Conservation (phyloP, 2,113 vertebrate genomes). For the Dunckerocampus dactyliophorus region DNA sequence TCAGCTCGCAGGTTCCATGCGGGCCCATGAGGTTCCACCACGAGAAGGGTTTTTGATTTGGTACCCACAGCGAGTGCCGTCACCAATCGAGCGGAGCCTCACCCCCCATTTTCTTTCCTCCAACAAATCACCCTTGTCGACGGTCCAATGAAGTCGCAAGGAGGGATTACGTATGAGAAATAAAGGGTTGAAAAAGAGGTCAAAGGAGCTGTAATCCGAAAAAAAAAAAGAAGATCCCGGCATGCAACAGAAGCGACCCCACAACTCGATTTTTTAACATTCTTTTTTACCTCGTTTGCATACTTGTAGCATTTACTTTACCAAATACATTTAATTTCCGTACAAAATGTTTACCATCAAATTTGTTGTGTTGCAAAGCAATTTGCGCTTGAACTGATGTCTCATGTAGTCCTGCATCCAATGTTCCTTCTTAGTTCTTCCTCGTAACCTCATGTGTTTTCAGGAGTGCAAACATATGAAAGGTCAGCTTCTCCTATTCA, state of each 20-base stretch:
- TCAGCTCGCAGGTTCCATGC: too few relatives aligned
- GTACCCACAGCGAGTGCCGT: constrained; percentile 14
- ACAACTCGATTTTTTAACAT: constrained; percentile 40
- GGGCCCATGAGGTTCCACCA: too few relatives aligned
- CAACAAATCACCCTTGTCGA: constrained; percentile 53
- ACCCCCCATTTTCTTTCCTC: constrained; percentile 25
- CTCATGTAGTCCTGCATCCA: too few relatives aligned
- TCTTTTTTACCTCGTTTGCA: background rate
- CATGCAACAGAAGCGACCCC: constrained; percentile 43
- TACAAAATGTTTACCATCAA: too few relatives aligned
- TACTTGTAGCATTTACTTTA: too few relatives aligned
- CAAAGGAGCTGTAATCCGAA: constrained; percentile 57
- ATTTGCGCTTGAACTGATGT: background rate
- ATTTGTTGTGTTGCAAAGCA: background rate
- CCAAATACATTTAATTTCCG: too few relatives aligned
- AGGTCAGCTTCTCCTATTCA: background rate
- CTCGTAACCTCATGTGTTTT: constrained; percentile 3
- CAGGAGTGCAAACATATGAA: background rate
- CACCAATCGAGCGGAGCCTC: background rate
- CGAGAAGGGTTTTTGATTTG: background rate
- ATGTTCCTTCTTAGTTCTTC: background rate
- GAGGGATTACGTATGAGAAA: constrained; percentile 60
- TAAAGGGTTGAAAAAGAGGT: constrained; percentile 75
- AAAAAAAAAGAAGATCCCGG: constrained; percentile 40
- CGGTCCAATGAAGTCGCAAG: constrained; percentile 61